These are phyloP conservation scores for Nomada flava DNA, from an alignment of 2,888 invertebrate species.

Conservation along the genomic window DNA sequence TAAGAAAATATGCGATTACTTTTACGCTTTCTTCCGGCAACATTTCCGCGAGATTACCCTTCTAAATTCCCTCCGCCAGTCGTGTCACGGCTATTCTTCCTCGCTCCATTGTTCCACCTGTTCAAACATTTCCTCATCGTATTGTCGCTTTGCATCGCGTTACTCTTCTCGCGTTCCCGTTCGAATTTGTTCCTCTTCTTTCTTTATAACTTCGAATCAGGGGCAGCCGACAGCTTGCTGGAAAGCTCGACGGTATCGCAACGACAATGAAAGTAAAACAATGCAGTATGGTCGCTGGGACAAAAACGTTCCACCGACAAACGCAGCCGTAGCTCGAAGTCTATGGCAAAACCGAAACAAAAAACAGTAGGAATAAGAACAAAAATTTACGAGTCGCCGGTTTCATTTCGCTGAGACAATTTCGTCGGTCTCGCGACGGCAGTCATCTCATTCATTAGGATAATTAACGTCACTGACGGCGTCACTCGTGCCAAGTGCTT, in stretches of 20 bases:
- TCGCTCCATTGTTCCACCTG: constrained; percentile 15
- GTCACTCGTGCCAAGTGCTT: constrained; percentile 23
- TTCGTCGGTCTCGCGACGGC: neutral
- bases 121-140: constrained; percentile 21
- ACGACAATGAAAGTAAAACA: neutral
- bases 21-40: constrained; percentile 6
- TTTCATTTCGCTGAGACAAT: constrained; percentile 22
- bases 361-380: neutral
- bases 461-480: constrained; percentile 46
- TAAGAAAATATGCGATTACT: constrained; percentile 41
- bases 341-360: neutral
- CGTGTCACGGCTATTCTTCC: constrained; percentile 37
- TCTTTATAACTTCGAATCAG: neutral
- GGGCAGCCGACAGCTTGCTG: no score
- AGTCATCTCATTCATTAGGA: constrained; percentile 42
- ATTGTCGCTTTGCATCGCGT: constrained; percentile 8
- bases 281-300: neutral
- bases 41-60: constrained; percentile 39
- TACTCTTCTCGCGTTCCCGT: neutral
- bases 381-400: neutral
- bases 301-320: no score
- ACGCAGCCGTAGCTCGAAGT: neutral
- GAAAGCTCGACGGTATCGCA: neutral
- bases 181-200: neutral
- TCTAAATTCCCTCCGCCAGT: constrained; percentile 21